phyloP scores from a whole-genome alignment of 2,888 invertebrate genomes.

The Pilophorus perplexus region DNA sequence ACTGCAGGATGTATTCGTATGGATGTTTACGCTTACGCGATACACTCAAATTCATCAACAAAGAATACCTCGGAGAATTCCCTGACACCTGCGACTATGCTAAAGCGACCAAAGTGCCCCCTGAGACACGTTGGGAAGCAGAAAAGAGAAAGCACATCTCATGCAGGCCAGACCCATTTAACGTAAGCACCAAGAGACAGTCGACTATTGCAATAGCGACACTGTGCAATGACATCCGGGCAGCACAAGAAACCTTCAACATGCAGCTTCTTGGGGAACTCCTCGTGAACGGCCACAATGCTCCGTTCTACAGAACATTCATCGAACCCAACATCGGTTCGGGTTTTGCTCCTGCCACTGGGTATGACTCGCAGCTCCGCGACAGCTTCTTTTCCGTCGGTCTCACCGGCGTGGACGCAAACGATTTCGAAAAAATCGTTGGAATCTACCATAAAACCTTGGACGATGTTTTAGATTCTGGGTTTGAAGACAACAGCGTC shows the following conservation, averaged over 20 bases:
- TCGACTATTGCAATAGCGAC: constrained; percentile 78
- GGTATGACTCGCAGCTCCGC: constrained; percentile 75
- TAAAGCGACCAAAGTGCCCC: constrained; percentile 65
- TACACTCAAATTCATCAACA: constrained; percentile 73
- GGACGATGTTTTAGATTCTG: constrained; percentile 67
- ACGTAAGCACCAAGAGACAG: constrained; percentile 76
- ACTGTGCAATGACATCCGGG: constrained; percentile 74
- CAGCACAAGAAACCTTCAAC: constrained; percentile 73
- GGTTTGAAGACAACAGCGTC: constrained; percentile 78
- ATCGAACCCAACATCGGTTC: constrained; percentile 87
- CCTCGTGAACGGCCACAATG: constrained; percentile 81
- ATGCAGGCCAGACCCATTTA: constrained; percentile 77
- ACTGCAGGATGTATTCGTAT: constrained; percentile 85
- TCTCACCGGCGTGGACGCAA: constrained; percentile 71
- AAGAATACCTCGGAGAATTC: constrained; percentile 64
- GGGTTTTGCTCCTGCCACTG: constrained; percentile 79
- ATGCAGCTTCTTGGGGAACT: constrained; percentile 73
- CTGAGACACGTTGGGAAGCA: constrained; percentile 70
- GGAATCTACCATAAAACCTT: constrained; percentile 72
- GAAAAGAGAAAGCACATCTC: constrained; percentile 63
- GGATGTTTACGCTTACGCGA: constrained; percentile 79
- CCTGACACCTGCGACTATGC: constrained; percentile 56
- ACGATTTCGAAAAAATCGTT: constrained; percentile 69
- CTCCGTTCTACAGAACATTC: constrained; percentile 84
- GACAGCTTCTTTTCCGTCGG: constrained; percentile 84